Evolutionary conservation across 2,797 vertebrate genomes (phyloP).

Genomic region (Phoeniculus purpureus): DNA sequence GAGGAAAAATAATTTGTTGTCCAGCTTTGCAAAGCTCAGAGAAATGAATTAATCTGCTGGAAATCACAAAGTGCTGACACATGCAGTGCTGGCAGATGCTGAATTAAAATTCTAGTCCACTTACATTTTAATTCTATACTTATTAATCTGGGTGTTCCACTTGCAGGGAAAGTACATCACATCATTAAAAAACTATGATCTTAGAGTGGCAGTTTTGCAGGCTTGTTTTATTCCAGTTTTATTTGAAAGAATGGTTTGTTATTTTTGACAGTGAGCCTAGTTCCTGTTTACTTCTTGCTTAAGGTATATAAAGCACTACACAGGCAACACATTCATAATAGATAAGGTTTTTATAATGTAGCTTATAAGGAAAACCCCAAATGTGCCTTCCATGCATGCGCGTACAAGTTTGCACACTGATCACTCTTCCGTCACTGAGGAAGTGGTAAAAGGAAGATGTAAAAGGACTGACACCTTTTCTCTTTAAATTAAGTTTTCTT

Average conservation of each 20-base stretch:
- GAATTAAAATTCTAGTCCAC: neutral
- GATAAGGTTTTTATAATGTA: neutral
- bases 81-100: neutral
- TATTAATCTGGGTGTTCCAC: neutral
- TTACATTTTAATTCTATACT: neutral
- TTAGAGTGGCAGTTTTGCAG: neutral
- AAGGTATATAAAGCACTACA: neutral
- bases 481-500: neutral
- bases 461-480: neutral
- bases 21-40: neutral
- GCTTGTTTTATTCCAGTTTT: neutral
- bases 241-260: neutral
- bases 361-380: neutral
- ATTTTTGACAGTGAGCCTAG: neutral
- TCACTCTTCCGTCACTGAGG: neutral
- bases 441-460: neutral
- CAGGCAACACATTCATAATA: neutral
- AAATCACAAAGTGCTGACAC: neutral
- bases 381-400: neutral
- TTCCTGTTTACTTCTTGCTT: slow-evolving; percentile 30
- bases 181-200: neutral
- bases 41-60: neutral
- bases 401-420: neutral
- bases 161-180: neutral
- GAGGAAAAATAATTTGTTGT: neutral